Base-by-base conservation (phyloP, 2,888 invertebrate species). In the Brassicogethes aeneus region DNA sequence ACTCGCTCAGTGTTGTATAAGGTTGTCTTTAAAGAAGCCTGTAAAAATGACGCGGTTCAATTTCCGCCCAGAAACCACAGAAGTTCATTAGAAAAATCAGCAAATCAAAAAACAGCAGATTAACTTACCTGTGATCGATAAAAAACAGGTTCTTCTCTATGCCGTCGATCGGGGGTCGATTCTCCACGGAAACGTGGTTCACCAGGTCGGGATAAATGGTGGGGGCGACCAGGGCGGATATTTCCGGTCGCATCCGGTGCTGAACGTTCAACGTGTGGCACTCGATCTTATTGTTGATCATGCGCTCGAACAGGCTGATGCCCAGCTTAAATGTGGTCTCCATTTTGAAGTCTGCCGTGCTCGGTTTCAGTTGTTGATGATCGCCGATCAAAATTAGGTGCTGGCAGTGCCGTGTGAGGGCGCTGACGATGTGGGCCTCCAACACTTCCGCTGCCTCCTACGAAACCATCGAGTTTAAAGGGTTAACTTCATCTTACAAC, bases 371-470 rank as follows among this genome's bases (percentile, higher is more conserved):
- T 58, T 92, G 92, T 53, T 48, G 16, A 39, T 50, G 50, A 38
- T 51, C 91, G 34, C 88, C 90, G 46, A 92, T 87, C 13, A 92
- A 72, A 56, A 92, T 83, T 1, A 89, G 72, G 62, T 92, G 92
- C 59, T 90, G 70, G 47, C 86, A 84, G 33, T 75, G 63, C 15
- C 73, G 65, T 0, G 85, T 83, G 13, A 92, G 67, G 0, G 87
- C 79, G 0, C 85, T 80, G 0, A 90, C 69, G 12, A 90, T 77
- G 59, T 92, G 92, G 0, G 85, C 75, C 61, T 93, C 93, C 23
- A 90, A 65, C 0, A 91, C 85, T 69, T 92, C 90, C 0, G 89
- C 91, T 0, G 91, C 91, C 69, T 93, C 93, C 64, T 23, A n/a
- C n/a, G n/a, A n/a, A n/a, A n/a, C n/a, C n/a, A n/a, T n/a, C n/a